phyloP scores from a whole-genome alignment of 1,140 invertebrate species.

The Drosophila equinoxialis region DNA sequence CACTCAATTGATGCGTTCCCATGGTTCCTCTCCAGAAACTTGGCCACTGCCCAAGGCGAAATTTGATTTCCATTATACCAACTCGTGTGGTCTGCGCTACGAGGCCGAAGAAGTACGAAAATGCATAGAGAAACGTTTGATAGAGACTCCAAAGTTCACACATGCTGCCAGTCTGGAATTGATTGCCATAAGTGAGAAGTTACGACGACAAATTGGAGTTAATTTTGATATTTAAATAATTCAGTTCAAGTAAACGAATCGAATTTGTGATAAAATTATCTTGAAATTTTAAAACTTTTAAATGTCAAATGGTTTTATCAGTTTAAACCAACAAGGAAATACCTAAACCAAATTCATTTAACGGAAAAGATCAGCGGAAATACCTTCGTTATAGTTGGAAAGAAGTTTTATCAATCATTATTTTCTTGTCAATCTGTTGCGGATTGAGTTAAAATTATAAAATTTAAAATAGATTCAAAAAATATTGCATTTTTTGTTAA shows the following conservation, averaged over 20 bases:
- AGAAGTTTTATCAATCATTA: too few relatives aligned
- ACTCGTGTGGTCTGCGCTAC: slow-evolving; percentile 88
- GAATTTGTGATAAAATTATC: too few relatives aligned
- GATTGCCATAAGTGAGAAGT: slow-evolving; percentile 86
- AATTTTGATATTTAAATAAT: slow-evolving; percentile 74
- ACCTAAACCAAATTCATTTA: too few relatives aligned
- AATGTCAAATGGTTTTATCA: too few relatives aligned
- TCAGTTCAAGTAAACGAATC: neutral
- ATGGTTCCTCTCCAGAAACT: slow-evolving; percentile 81
- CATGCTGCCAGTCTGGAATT: slow-evolving; percentile 86
- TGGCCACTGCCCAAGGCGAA: slow-evolving; percentile 84
- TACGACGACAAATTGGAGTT: slow-evolving; percentile 87
- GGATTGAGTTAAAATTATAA: too few relatives aligned
- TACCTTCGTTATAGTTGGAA: too few relatives aligned
- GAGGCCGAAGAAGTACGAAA: slow-evolving; percentile 88
- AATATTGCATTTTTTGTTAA: too few relatives aligned
- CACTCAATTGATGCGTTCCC: slow-evolving; percentile 54
- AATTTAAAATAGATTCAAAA: too few relatives aligned
- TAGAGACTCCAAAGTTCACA: slow-evolving; percentile 86
- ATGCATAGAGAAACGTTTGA: slow-evolving; percentile 86
- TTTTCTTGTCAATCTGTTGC: too few relatives aligned
- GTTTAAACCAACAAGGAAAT: too few relatives aligned
- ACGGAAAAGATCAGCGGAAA: too few relatives aligned
- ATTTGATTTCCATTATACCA: slow-evolving; percentile 85
- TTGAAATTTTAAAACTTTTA: too few relatives aligned